These are phyloP conservation scores for Heteromyza rotundicornis DNA, from an alignment of 2,888 invertebrate species.

Conservation along the genomic window DNA sequence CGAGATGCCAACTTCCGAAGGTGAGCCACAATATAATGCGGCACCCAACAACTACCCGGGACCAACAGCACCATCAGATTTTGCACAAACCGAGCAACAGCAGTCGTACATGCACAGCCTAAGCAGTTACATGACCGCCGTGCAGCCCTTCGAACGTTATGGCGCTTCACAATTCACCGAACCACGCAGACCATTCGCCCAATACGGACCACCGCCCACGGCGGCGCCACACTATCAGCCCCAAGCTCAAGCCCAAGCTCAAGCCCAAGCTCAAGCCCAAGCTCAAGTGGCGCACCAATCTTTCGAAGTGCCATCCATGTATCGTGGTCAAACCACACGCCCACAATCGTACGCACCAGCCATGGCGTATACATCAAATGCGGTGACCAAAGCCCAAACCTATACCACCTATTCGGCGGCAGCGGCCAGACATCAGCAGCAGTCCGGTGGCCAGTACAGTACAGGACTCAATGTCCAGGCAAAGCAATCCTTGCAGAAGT, in stretches of 20 bases:
- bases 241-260: conserved; percentile 4
- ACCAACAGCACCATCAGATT: conserved; percentile 27
- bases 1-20: conserved; percentile 11
- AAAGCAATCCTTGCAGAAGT: conserved; percentile 41
- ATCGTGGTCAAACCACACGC: conserved; percentile 40
- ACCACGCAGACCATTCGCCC: conserved; percentile 19
- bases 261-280: conserved; percentile 18
- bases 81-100: background rate
- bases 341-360: conserved; percentile 44
- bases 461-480: conserved; percentile 33
- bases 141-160: conserved; percentile 50
- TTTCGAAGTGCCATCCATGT: conserved; percentile 43
- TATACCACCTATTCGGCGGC: conserved; percentile 19
- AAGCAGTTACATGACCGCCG: conserved; percentile 48
- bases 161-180: conserved; percentile 33
- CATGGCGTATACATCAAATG: conserved; percentile 38
- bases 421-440: conserved; percentile 24
- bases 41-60: conserved; percentile 4
- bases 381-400: conserved; percentile 23
- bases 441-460: conserved; percentile 7
- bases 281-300: conserved; percentile 32
- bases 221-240: conserved; percentile 14
- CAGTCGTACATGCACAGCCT: conserved; percentile 40
- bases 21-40: too few relatives aligned
- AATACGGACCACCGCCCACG: conserved; percentile 26